These are phyloP conservation scores for Acinonyx jubatus DNA, from an alignment of 2,113 vertebrate genomes.

Conservation along the genomic window DNA sequence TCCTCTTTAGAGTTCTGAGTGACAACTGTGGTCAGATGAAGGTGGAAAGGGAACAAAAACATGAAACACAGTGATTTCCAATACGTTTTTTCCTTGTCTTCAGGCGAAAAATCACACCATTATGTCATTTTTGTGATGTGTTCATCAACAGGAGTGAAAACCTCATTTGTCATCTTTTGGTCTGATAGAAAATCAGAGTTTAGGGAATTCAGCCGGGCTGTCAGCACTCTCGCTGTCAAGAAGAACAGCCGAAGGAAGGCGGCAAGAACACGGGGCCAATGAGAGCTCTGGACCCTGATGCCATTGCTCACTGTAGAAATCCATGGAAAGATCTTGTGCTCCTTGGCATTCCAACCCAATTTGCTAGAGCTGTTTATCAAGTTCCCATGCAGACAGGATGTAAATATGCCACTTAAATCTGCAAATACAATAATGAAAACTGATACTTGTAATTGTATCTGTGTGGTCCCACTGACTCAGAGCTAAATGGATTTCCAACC, in stretches of 20 bases:
- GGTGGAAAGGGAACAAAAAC: conserved; percentile 77
- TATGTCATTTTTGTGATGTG: conserved; percentile 73
- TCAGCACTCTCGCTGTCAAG: conserved; percentile 77
- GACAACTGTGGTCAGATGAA: conserved; percentile 70
- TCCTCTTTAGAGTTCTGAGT: conserved; percentile 67
- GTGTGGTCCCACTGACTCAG: conserved; percentile 78
- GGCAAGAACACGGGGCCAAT: conserved; percentile 49
- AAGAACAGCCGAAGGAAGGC: conserved; percentile 61
- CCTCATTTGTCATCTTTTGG: conserved; percentile 81
- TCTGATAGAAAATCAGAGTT: conserved; percentile 76
- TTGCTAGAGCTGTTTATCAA: conserved; percentile 71
- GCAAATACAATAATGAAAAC: conserved; percentile 83
- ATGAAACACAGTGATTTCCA: conserved; percentile 66
- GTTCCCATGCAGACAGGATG: conserved; percentile 71
- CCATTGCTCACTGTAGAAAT: background rate
- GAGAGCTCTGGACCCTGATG: conserved; percentile 41
- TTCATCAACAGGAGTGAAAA: conserved; percentile 77
- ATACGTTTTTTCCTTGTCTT: conserved; percentile 58
- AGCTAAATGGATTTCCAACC: conserved; percentile 76
- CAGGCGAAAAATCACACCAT: conserved; percentile 67
- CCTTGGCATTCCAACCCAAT: conserved; percentile 51
- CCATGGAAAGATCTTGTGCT: background rate
- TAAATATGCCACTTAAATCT: conserved; percentile 81
- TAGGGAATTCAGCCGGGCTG: conserved; percentile 70
- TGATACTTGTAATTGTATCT: conserved; percentile 79